These are phyloP conservation scores for Salvelinus sp. DNA, from an alignment of 2,113 vertebrate species.

Conservation along the genomic window DNA sequence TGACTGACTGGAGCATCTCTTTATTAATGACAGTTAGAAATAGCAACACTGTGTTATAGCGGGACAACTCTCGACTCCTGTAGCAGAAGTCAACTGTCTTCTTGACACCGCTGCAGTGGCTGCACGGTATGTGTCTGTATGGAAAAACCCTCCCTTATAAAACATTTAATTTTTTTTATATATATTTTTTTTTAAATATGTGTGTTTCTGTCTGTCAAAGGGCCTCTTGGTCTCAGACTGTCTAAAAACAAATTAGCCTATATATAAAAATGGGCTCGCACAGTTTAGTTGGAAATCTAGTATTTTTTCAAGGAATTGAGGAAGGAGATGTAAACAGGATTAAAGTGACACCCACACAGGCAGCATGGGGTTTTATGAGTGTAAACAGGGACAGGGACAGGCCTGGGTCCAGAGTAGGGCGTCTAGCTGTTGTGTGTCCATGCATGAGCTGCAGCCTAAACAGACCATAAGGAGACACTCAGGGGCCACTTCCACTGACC, in stretches of 20 bases:
- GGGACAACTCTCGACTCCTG: background rate
- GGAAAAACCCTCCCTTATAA: constrained; percentile 21
- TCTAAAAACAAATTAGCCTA: constrained; percentile 34
- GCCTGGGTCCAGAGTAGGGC: no score
- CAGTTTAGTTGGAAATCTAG: constrained; percentile 27
- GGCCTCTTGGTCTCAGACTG: constrained; percentile 7
- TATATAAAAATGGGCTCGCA: constrained; percentile 21
- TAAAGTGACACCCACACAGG: constrained; percentile 2
- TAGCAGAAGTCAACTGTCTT: background rate
- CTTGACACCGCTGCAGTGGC: background rate
- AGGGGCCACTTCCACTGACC: background rate
- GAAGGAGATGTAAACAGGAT: constrained; percentile 29
- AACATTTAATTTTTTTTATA: background rate
- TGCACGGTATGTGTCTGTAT: background rate
- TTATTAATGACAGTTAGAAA: background rate
- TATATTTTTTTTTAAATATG: background rate
- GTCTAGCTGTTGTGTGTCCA: background rate
- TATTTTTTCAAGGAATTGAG: constrained; percentile 22
- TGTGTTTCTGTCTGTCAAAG: background rate
- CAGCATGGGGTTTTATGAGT: constrained; percentile 1
- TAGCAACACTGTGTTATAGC: background rate
- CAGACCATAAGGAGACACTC: background rate
- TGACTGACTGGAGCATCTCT: background rate
- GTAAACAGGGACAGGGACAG: constrained; percentile 12
- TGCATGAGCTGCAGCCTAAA: background rate